A percentile compares a stretch with the other conserved stretches of the same genome.
phyloP scores from a whole-genome alignment of 2,113 vertebrate species.

The Eublepharis macularius region DNA sequence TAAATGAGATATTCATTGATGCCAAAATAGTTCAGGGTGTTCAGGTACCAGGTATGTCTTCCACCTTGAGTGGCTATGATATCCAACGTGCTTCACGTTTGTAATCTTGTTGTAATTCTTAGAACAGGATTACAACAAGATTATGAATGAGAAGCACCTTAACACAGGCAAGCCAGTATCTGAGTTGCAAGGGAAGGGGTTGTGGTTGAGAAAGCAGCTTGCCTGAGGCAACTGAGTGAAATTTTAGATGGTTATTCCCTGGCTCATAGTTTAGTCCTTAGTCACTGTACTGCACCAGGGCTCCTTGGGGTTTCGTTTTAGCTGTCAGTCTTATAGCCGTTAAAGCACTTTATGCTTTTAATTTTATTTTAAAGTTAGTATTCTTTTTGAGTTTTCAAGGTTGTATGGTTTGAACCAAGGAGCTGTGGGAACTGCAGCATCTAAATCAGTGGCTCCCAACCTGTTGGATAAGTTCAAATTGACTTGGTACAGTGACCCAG shows the following conservation, averaged over 20 bases:
- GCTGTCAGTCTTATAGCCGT: background rate
- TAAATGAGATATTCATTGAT: background rate
- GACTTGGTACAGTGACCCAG: no score
- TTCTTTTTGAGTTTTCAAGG: background rate
- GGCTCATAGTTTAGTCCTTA: background rate
- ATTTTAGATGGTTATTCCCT: background rate
- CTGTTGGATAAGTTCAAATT: no score
- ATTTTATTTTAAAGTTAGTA: background rate
- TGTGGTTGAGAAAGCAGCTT: background rate
- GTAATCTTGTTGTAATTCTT: background rate
- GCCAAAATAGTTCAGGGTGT: background rate
- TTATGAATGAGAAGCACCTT: background rate
- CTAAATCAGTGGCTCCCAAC: no score
- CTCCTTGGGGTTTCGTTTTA: background rate
- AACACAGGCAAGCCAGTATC: background rate
- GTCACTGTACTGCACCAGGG: background rate
- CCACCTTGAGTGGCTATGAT: background rate
- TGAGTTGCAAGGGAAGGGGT: background rate
- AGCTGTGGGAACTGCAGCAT: no score
- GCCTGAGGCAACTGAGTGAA: background rate
- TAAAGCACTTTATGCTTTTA: background rate
- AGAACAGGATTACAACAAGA: background rate
- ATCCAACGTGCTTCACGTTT: background rate
- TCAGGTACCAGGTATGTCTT: background rate
- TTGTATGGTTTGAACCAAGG: no score